A percentile compares a stretch with the other conserved stretches of the same genome.
These are phyloP conservation scores for Psilopogon haemacephalus DNA, from an alignment of 2,113 vertebrate species.

Conservation along the genomic window DNA sequence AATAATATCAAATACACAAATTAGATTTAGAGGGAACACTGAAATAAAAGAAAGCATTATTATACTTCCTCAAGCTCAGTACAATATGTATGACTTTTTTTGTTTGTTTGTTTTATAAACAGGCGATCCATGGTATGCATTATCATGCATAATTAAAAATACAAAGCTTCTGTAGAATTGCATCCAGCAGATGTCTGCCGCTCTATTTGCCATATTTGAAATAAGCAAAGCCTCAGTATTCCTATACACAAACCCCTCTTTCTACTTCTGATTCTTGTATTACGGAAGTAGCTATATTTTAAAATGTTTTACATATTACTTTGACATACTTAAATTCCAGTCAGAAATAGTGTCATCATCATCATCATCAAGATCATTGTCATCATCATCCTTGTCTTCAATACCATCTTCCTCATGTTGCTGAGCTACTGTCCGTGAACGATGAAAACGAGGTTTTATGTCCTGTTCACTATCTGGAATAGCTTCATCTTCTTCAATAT, in stretches of 20 bases:
- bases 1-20: background rate
- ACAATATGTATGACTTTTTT: background rate
- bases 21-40: background rate
- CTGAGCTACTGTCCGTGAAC: conserved; percentile 92
- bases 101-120: background rate
- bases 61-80: background rate
- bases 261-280: background rate
- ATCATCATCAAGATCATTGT: conserved; percentile 90
- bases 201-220: background rate
- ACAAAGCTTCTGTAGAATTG: background rate
- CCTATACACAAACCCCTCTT: background rate
- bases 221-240: background rate
- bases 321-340: conserved; percentile 93
- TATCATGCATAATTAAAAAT: background rate
- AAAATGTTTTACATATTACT: background rate
- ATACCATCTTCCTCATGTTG: conserved; percentile 91
- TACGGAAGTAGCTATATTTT: background rate
- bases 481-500: conserved; percentile 94
- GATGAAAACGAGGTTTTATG: conserved; percentile 93
- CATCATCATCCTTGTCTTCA: conserved; percentile 87
- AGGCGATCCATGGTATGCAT: background rate
- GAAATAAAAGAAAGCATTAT: background rate
- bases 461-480: conserved; percentile 98
- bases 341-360: conserved; percentile 95
- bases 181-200: background rate